phyloP scores from a whole-genome alignment of 2,888 invertebrate genomes.

The Dasysyrphus albostriatus region DNA sequence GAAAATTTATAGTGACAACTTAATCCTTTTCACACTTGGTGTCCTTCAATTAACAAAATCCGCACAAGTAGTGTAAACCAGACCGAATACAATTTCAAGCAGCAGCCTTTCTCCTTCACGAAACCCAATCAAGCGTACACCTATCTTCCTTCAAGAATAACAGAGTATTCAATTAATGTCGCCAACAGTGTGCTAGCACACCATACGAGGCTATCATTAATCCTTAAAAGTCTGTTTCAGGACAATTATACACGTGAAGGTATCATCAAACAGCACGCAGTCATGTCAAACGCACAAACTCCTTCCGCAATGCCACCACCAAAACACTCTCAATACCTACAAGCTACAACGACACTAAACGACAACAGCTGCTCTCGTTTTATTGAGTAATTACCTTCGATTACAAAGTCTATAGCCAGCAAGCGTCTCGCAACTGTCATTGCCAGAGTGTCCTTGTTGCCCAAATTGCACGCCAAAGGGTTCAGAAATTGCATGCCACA shows the following conservation, averaged over 20 bases:
- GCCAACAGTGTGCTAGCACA: slow-evolving; percentile 47
- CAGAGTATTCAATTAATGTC: slow-evolving; percentile 42
- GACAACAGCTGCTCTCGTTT: slow-evolving; percentile 70
- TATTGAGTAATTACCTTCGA: slow-evolving; percentile 73
- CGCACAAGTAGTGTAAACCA: slow-evolving; percentile 49
- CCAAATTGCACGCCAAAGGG: slow-evolving; percentile 34
- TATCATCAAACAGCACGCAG: slow-evolving; percentile 48
- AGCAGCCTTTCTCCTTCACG: not conserved
- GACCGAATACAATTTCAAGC: slow-evolving; percentile 8
- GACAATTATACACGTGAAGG: slow-evolving; percentile 22
- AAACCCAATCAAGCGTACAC: slow-evolving; percentile 16
- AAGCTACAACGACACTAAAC: slow-evolving; percentile 20
- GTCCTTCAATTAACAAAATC: slow-evolving; percentile 38
- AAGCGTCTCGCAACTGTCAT: slow-evolving; percentile 63
- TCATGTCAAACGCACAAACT: slow-evolving; percentile 59
- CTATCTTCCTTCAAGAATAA: not conserved
- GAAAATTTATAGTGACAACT: slow-evolving; percentile 57
- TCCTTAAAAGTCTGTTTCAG: slow-evolving; percentile 55
- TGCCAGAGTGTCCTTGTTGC: slow-evolving; percentile 55
- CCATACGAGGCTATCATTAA: slow-evolving; percentile 62
- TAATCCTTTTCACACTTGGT: slow-evolving; percentile 57
- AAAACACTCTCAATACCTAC: not conserved
- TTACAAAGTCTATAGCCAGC: slow-evolving; percentile 51
- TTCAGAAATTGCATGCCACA: slow-evolving; percentile 19
- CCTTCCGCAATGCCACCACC: slow-evolving; percentile 17